A percentile compares a stretch with the other conserved stretches of the same genome.
These are phyloP conservation scores for Epizoanthus stellaris DNA, from an alignment of 92 coral and sea anemone species.

Conservation along the genomic window DNA sequence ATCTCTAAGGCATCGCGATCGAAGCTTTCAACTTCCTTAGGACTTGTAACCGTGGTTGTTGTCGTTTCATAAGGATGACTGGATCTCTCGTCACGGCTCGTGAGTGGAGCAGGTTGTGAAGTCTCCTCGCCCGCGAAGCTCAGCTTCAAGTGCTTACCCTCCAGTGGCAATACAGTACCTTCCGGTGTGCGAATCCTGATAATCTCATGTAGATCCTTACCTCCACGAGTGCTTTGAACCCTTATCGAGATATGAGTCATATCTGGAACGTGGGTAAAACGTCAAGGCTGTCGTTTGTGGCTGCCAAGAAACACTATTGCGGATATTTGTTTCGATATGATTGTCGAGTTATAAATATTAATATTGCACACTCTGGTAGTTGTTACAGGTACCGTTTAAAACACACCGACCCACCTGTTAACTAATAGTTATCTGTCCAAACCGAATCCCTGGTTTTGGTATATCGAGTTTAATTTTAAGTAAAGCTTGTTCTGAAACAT, in stretches of 20 bases:
- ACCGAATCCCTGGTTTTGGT: too few relatives aligned
- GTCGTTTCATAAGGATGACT: not conserved
- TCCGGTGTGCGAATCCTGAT: conserved; percentile 65
- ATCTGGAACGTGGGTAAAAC: not conserved
- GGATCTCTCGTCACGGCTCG: not conserved
- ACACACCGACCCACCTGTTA: conserved; percentile 20
- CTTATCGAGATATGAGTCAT: conserved; percentile 61
- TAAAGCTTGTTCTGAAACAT: too few relatives aligned
- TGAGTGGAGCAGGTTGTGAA: not conserved
- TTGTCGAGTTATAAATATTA: conserved; percentile 13
- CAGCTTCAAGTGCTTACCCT: not conserved
- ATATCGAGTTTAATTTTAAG: too few relatives aligned
- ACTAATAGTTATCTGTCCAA: too few relatives aligned
- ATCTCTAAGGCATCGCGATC: not conserved
- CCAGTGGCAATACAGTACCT: conserved; percentile 30
- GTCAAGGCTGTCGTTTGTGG: conserved; percentile 18
- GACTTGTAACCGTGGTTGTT: not conserved
- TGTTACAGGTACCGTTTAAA: conserved; percentile 16
- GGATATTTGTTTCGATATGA: not conserved
- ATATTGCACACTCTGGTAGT: conserved; percentile 8
- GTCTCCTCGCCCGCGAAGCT: not conserved
- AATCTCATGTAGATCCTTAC: conserved; percentile 43
- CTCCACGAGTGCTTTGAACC: conserved; percentile 50
- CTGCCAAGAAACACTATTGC: conserved; percentile 30
- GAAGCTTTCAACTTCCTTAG: not conserved